These are phyloP conservation scores for Pogonomyrmex barbatus DNA, from an alignment of 1,140 invertebrate species.

Conservation along the genomic window DNA sequence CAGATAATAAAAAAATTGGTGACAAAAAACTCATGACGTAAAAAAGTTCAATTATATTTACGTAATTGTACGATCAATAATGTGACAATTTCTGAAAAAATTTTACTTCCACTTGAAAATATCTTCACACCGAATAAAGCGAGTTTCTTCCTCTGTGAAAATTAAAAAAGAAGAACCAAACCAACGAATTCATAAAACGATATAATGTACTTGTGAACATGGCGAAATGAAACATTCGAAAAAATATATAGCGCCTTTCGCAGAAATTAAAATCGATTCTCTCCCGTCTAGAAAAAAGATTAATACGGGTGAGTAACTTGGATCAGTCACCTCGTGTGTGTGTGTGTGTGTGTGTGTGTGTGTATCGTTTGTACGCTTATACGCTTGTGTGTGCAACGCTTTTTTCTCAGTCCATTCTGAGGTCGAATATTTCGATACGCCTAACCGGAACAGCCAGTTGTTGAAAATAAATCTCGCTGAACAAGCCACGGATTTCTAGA, in stretches of 20 bases:
- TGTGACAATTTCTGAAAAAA: too few species aligned
- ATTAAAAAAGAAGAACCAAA: too few species aligned
- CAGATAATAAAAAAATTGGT: too few species aligned
- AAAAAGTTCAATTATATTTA: too few species aligned
- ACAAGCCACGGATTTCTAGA: background rate
- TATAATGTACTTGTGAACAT: too few species aligned
- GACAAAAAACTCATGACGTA: too few species aligned
- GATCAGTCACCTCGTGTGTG: background rate
- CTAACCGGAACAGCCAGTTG: slow-evolving; percentile 79
- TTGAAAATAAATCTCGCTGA: slow-evolving; percentile 78
- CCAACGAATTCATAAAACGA: too few species aligned
- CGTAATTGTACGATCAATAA: too few species aligned
- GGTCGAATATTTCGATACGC: background rate
- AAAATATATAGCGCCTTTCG: background rate
- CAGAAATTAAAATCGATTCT: background rate
- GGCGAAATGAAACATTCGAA: too few species aligned
- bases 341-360: background rate
- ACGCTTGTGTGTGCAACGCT: background rate
- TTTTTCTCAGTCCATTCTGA: background rate
- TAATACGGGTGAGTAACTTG: background rate
- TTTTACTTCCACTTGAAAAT: too few species aligned
- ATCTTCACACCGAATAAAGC: too few species aligned
- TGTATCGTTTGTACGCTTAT: background rate
- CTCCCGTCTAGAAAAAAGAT: background rate
- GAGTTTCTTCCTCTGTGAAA: too few species aligned